Conservation (phyloP, 2,888 invertebrate species). For the Spodoptera picta region DNA sequence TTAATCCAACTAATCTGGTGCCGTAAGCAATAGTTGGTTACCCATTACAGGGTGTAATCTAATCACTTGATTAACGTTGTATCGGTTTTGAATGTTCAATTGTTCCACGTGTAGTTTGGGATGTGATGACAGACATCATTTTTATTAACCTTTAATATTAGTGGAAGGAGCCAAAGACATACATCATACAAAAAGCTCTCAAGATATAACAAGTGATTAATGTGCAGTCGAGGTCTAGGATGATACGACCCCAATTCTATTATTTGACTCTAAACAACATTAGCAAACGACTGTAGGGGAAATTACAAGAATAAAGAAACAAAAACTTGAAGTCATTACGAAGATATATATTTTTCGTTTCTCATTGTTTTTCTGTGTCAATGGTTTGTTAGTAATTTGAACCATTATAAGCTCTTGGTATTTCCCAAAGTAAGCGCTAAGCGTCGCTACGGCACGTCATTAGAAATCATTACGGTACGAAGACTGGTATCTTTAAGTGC, state of each 20-base stretch:
- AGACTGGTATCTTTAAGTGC: conserved; percentile 65
- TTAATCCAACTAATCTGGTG: conserved; percentile 53
- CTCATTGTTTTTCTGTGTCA: conserved; percentile 50
- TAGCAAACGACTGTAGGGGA: conserved; percentile 26
- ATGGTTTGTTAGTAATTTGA: conserved; percentile 59
- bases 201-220: conserved; percentile 6
- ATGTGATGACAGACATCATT: neutral
- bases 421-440: conserved; percentile 54
- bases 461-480: conserved; percentile 66
- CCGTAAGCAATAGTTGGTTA: conserved; percentile 43
- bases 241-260: conserved; percentile 16
- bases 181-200: conserved; percentile 2
- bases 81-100: conserved; percentile 28
- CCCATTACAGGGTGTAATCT: conserved; percentile 35
- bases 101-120: conserved; percentile 9
- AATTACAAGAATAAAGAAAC: conserved; percentile 43
- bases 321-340: conserved; percentile 41
- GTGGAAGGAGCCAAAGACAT: neutral
- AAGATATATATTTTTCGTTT: conserved; percentile 42
- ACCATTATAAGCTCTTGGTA: conserved; percentile 52
- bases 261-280: conserved; percentile 20
- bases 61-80: conserved; percentile 39
- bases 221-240: conserved; percentile 6
- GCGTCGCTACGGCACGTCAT: conserved; percentile 55
- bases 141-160: neutral